Evolutionary conservation across 2,113 vertebrate genomes (phyloP).

Genomic region (Sorex fumeus): DNA sequence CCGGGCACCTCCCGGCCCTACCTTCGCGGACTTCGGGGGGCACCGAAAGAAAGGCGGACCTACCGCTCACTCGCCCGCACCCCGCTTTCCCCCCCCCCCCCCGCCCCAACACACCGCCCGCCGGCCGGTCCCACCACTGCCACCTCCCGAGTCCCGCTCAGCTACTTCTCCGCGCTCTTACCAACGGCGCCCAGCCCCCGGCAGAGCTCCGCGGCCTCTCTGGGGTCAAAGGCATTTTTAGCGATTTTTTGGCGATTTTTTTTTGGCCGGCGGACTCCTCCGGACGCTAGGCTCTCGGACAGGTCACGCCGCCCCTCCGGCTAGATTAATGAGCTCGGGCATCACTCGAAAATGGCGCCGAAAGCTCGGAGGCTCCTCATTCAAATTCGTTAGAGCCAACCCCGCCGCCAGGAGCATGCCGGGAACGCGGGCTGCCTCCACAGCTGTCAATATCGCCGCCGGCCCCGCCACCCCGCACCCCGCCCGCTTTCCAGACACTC

Average conservation of each 20-base stretch:
- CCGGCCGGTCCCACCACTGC: constrained; percentile 80
- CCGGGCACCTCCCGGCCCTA: too few species aligned
- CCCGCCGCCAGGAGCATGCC: constrained; percentile 89
- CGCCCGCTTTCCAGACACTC: neutral
- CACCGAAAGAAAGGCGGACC: constrained; percentile 23
- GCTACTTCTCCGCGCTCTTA: constrained; percentile 78
- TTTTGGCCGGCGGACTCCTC: constrained; percentile 15
- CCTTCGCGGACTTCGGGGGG: neutral
- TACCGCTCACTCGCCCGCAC: neutral
- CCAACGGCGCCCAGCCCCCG: constrained; percentile 71
- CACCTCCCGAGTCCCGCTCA: constrained; percentile 62
- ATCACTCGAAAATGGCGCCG: constrained; percentile 99
- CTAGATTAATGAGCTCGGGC: constrained; percentile 91
- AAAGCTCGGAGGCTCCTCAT: constrained; percentile 96
- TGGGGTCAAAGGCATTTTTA: constrained; percentile 66
- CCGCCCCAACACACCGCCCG: neutral
- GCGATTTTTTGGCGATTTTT: constrained; percentile 67
- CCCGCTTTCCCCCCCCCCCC: neutral
- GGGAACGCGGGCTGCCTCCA: constrained; percentile 85
- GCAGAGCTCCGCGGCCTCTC: constrained; percentile 11
- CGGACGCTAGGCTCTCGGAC: constrained; percentile 37
- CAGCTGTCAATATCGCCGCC: constrained; percentile 90
- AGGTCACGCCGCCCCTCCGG: constrained; percentile 81
- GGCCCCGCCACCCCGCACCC: neutral
- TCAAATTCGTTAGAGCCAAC: constrained; percentile 98